Base-by-base conservation (phyloP, 1,140 invertebrate genomes). In the Ceratina australensis region DNA sequence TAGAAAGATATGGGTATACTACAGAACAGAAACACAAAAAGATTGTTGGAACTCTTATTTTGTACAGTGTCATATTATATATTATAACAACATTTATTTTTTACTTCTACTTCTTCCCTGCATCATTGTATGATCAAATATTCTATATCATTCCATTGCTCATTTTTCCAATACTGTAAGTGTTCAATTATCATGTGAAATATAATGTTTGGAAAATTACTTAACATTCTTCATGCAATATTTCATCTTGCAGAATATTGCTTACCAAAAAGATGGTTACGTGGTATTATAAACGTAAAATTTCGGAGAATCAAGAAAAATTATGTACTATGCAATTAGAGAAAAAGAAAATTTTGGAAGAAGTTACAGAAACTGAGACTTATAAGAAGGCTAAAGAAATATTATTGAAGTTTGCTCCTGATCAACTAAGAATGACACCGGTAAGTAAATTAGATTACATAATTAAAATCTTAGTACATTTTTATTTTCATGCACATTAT, bases 301-400 rank as follows among this genome's bases (percentile, higher is more conserved):
- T 98, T 57, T 94, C 94, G 68, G 95, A 94, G 88, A 98, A 98
- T 93, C 95, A 96, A 91, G 93, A 94, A 78, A 96, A 96, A 91
- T 92, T 98, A 60, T 91, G 90, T 67, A 94, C 94, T 61, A 94
- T 98, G 87, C 93, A 95, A 82, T 94, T 95, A 72, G 95, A 97
- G 84, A 98, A 98, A 88, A 96, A 96, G 89, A 95, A 96, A 90
- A 96, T 99, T 84, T 92, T 99, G 59, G 98, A 99, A 88, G 96
- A 98, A 91, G 98, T 99, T 49, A 99, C 98, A 94, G 98, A 99
- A 89, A 99, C 95, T 63, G 98, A 99, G 93, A 99, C 98, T 1
- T 99, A 99, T 90, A 99, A 99, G 93, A 97, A 98, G 86, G 98
- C 97, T 2, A 98, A 96, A 92, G 95, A 97, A 91, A 97, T 99